These are phyloP conservation scores for Cephalopterus ornatus DNA, from an alignment of 2,113 vertebrate species.

Conservation along the genomic window DNA sequence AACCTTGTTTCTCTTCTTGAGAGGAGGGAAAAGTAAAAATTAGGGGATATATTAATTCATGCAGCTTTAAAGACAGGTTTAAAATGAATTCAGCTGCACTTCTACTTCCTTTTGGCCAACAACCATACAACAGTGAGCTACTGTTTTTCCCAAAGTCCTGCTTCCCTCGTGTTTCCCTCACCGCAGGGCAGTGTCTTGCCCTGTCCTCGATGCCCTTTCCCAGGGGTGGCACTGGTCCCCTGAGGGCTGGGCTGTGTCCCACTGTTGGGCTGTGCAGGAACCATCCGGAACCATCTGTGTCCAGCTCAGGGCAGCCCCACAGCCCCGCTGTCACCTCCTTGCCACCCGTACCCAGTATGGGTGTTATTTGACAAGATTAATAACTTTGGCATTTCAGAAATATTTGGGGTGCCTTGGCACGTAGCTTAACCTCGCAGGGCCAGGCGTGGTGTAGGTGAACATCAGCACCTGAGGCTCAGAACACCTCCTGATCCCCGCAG, in stretches of 20 bases:
- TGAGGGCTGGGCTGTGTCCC: background rate
- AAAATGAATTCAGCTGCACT: background rate
- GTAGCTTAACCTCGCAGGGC: background rate
- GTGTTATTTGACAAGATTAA: background rate
- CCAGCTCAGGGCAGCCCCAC: background rate
- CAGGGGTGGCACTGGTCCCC: fast-evolving
- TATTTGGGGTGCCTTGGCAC: background rate
- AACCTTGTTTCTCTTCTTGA: background rate
- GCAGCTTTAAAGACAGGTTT: background rate
- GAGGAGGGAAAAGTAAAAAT: background rate
- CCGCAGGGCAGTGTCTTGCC: fast-evolving
- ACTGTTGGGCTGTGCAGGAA: too few relatives aligned
- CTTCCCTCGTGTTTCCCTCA: too few relatives aligned
- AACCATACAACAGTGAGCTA: background rate
- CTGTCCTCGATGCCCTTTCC: background rate
- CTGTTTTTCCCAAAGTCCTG: background rate
- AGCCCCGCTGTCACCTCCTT: background rate
- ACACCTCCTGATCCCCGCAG: too few relatives aligned
- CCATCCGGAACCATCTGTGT: background rate
- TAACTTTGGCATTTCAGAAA: background rate
- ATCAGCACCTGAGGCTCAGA: background rate
- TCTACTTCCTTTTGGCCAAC: background rate
- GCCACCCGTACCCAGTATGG: fast-evolving
- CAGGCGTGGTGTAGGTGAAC: background rate
- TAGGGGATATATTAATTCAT: background rate